phyloP scores from a whole-genome alignment of 2,888 invertebrate species.

The Leptarthrus brevirostris region DNA sequence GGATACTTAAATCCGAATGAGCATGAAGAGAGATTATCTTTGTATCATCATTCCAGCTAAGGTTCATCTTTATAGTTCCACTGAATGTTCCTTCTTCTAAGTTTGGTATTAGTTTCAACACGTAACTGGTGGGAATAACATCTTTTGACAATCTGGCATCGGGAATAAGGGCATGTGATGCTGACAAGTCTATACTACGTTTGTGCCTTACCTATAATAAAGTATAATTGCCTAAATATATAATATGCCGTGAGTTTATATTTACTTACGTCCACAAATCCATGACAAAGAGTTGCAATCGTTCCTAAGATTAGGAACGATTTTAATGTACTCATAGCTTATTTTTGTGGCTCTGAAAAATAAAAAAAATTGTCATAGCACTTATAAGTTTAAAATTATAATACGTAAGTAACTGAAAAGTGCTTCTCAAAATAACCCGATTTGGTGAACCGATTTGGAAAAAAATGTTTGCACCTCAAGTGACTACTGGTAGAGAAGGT shows the following conservation, averaged over 20 bases:
- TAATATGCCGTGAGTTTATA: neutral
- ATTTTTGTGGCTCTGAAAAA: neutral
- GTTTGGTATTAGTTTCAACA: slow-evolving; percentile 75
- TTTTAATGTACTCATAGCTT: slow-evolving; percentile 55
- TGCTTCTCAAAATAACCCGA: too few species aligned
- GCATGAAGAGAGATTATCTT: slow-evolving; percentile 76
- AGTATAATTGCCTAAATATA: too few species aligned
- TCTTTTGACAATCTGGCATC: slow-evolving; percentile 74
- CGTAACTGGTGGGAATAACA: slow-evolving; percentile 75
- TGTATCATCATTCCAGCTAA: slow-evolving; percentile 74
- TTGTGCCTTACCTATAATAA: slow-evolving; percentile 56
- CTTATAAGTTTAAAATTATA: too few species aligned
- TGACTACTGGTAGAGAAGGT: too few species aligned
- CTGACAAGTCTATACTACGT: slow-evolving; percentile 78
- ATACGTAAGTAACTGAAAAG: too few species aligned
- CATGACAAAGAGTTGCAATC: slow-evolving; percentile 55
- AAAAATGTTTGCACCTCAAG: neutral
- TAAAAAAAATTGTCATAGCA: neutral
- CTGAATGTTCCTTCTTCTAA: slow-evolving; percentile 74
- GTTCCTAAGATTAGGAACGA: slow-evolving; percentile 56
- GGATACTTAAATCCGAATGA: slow-evolving; percentile 73
- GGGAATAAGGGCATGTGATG: slow-evolving; percentile 74
- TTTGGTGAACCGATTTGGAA: too few species aligned
- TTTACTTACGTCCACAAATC: slow-evolving; percentile 54
- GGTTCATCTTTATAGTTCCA: slow-evolving; percentile 77